These are phyloP conservation scores for Notolepis coatsorum DNA, from an alignment of 2,797 vertebrate genomes.

Conservation along the genomic window DNA sequence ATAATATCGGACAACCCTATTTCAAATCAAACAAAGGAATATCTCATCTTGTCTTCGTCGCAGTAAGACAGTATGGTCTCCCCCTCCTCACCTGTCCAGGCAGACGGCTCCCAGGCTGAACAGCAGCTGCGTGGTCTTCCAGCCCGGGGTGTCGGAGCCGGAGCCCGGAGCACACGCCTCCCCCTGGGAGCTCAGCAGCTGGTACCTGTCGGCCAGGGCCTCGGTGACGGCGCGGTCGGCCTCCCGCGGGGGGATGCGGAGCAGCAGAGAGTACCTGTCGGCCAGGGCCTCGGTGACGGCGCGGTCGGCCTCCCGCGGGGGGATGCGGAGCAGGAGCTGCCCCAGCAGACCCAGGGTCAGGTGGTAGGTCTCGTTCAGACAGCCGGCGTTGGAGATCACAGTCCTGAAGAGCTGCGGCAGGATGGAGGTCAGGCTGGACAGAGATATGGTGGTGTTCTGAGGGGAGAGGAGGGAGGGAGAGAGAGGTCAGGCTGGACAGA, in stretches of 20 bases:
- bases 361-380: slow-evolving; percentile 96
- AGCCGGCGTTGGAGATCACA: slow-evolving; percentile 96
- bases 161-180: too few species aligned
- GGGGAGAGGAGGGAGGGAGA: not conserved
- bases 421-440: slow-evolving; percentile 89
- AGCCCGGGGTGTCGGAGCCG: slow-evolving; percentile 83
- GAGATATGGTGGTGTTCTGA: slow-evolving; percentile 83
- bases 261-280: too few species aligned
- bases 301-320: slow-evolving; percentile 87
- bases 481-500: not conserved
- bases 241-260: slow-evolving; percentile 88
- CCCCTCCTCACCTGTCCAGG: slow-evolving; percentile 91
- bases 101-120: slow-evolving; percentile 96
- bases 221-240: slow-evolving; percentile 90
- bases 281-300: slow-evolving; percentile 91
- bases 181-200: slow-evolving; percentile 81
- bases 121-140: slow-evolving; percentile 95
- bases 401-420: slow-evolving; percentile 95
- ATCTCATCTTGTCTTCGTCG: too few species aligned
- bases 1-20: too few species aligned
- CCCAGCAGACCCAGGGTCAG: slow-evolving; percentile 95
- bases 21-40: too few species aligned
- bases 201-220: slow-evolving; percentile 90
- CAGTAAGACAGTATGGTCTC: too few species aligned
- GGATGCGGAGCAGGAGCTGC: slow-evolving; percentile 90